Evolutionary conservation across 1,140 invertebrate genomes (phyloP), one percentile per base, ranked within the genome.

Genomic region (Rhagoletis zephyria): DNA sequence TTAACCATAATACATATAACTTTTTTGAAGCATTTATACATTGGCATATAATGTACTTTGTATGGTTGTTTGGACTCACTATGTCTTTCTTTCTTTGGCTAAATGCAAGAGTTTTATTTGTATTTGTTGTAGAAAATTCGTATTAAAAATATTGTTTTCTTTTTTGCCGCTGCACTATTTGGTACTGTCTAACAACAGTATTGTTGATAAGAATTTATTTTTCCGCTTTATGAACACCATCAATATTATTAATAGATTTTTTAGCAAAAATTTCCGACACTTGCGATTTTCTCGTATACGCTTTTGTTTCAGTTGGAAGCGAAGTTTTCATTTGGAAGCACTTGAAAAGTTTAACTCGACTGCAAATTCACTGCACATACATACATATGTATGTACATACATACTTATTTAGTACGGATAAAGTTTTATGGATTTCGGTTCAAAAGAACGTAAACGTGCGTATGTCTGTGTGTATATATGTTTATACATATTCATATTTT

Each of bases 41-140:
- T 81, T 16, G 48, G 51, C 42, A 65, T 65, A 64, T 48, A 59
- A 10, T 87, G 48, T 87, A 74, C 1, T 30, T 30, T 30, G 30
- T 60, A 74, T 87, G 30, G 64, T 16, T 14, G 12, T 40, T 87
- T 87, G 88, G 85, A 91, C 91, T 91, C 91, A 91, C 91, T 90
- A 88, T 91, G 91, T 91, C 91, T 91, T 90, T 90, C 89, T 91
- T 89, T 90, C 91, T 91, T 90, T 90, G 89, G 91, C 88, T 90
- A 91, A 90, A 86, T 63, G 85, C 85, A 19, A 12, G n/a, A 86
- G 42, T 64, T 40, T 63, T 42, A 86, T 48, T 56, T 81, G 48
- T 19, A 30, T 56, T 81, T 81, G 48, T 59, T 81, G 74, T 81
- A 81, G 74, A 81, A 81, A 81, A 81, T 56, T 81, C 74, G n/a